Evolutionary conservation across 2,888 invertebrate genomes (phyloP).

Genomic region (Platerodrilus igneus): DNA sequence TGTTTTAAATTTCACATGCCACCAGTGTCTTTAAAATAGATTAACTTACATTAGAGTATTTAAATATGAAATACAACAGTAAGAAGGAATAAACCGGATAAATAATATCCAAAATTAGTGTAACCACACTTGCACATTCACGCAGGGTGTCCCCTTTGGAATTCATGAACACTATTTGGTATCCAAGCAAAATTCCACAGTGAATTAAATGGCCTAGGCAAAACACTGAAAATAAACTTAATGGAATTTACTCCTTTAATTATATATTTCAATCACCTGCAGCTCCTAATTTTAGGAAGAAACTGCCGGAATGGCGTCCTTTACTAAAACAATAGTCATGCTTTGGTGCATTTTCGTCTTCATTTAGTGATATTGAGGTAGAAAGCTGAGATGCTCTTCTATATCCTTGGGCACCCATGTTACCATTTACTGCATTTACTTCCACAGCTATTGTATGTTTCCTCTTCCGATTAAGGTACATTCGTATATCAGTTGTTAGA

Average conservation of each 20-base stretch:
- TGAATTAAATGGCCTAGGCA: constrained; percentile 75
- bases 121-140: constrained; percentile 58
- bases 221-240: constrained; percentile 57
- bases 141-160: constrained; percentile 53
- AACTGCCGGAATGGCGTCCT: constrained; percentile 67
- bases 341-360: constrained; percentile 46
- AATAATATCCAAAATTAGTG: constrained; percentile 61
- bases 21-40: constrained; percentile 4
- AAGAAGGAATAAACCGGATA: constrained; percentile 71
- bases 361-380: constrained; percentile 41
- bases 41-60: constrained; percentile 69
- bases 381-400: constrained; percentile 37
- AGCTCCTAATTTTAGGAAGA: constrained; percentile 70
- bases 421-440: constrained; percentile 28
- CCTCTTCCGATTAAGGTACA: constrained; percentile 53
- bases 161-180: constrained; percentile 60
- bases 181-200: constrained; percentile 63
- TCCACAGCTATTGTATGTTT: constrained; percentile 37
- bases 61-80: constrained; percentile 74
- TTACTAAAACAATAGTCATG: constrained; percentile 63
- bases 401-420: constrained; percentile 34
- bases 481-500: constrained; percentile 58
- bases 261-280: constrained; percentile 52
- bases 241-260: too few relatives aligned
- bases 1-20: too few relatives aligned